Evolutionary conservation across 2,113 vertebrate species (phyloP).

Genomic region (Hemiscyllium ocellatum): DNA sequence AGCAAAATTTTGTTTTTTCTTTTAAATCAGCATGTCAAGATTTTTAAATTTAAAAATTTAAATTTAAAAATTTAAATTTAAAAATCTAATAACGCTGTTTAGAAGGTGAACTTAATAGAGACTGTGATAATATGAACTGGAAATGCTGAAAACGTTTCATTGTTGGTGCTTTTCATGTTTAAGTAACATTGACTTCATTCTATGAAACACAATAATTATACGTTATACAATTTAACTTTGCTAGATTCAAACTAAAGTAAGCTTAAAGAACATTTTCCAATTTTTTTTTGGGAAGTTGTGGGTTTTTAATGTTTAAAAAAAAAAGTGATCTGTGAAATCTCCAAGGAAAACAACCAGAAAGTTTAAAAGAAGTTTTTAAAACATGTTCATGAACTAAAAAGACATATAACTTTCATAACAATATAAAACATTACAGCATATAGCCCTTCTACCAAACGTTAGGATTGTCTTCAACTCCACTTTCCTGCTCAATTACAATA

Average conservation of each 20-base stretch:
- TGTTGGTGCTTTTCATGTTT: not conserved
- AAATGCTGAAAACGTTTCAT: not conserved
- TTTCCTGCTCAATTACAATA: too few relatives aligned
- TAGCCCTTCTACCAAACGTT: not conserved
- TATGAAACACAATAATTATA: not conserved
- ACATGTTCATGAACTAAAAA: not conserved
- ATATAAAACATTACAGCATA: not conserved
- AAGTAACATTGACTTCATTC: not conserved
- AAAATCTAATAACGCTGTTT: not conserved
- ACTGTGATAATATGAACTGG: not conserved
- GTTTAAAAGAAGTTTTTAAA: not conserved
- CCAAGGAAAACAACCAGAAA: not conserved
- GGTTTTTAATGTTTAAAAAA: not conserved
- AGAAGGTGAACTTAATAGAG: not conserved
- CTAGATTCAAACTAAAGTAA: not conserved
- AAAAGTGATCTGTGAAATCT: not conserved
- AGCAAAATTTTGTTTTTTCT: not conserved
- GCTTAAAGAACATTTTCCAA: not conserved
- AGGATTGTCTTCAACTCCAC: not conserved
- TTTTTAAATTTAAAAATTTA: not conserved
- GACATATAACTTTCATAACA: not conserved
- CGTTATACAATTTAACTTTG: not conserved
- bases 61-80: not conserved
- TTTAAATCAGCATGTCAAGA: not conserved
- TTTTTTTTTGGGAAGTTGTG: not conserved